phyloP scores from a whole-genome alignment of 2,888 invertebrate genomes.

The Hymenopus coronatus region DNA sequence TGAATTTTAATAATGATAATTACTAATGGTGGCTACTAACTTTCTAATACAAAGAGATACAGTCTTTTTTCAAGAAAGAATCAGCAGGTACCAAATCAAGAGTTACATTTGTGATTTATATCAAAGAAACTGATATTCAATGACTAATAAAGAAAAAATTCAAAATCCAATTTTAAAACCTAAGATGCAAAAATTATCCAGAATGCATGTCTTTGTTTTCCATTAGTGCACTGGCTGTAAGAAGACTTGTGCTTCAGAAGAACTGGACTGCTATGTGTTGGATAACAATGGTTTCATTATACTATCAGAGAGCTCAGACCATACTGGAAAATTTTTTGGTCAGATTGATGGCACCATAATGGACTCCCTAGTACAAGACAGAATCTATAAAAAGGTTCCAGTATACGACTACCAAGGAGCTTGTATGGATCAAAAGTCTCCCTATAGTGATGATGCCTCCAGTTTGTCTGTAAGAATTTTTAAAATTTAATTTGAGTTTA shows the following conservation, averaged over 20 bases:
- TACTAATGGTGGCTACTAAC: too few species aligned
- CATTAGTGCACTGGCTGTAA: slow-evolving; percentile 56
- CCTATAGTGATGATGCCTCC: slow-evolving; percentile 55
- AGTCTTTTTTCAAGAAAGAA: too few species aligned
- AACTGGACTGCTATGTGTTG: slow-evolving; percentile 87
- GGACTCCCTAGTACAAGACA: slow-evolving; percentile 87
- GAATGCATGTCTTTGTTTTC: neutral
- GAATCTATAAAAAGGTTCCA: slow-evolving; percentile 83
- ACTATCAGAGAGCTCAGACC: slow-evolving; percentile 79
- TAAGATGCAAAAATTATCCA: too few species aligned
- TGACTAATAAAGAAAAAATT: too few species aligned
- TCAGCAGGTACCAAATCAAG: too few species aligned
- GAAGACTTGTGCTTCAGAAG: slow-evolving; percentile 82
- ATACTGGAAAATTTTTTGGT: slow-evolving; percentile 90
- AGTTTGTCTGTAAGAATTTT: slow-evolving; percentile 50
- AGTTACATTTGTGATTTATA: too few species aligned
- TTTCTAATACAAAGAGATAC: too few species aligned
- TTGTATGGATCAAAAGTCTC: slow-evolving; percentile 54
- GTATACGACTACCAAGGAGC: slow-evolving; percentile 88
- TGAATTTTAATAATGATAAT: too few species aligned
- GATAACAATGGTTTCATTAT: slow-evolving; percentile 95
- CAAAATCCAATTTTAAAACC: too few species aligned
- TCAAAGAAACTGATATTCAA: too few species aligned
- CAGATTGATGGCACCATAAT: slow-evolving; percentile 92
- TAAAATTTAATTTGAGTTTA: neutral